Evolutionary conservation across 1,140 invertebrate species (phyloP).

Genomic region (Conopomorpha cramerella): DNA sequence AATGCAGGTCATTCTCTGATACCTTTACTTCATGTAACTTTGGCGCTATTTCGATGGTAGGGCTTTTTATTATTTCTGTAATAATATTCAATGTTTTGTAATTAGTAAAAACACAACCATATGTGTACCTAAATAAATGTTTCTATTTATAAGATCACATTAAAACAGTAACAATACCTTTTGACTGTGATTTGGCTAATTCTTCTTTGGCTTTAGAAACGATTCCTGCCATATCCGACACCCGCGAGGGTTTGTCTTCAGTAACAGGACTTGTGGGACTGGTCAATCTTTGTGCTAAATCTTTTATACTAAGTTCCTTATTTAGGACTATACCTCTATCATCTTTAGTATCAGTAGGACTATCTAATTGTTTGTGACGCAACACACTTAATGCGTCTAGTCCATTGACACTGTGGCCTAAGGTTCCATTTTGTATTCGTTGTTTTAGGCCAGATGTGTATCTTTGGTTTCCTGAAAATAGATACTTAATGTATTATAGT

Average conservation of each 20-base stretch:
- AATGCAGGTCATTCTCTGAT: conserved; percentile 91
- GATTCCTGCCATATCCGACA: conserved; percentile 85
- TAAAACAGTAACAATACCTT: no score
- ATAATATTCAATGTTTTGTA: no score
- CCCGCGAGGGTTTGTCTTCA: conserved; percentile 58
- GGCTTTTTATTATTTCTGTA: conserved; percentile 69
- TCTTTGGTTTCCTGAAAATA: conserved; percentile 58
- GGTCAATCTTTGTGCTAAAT: conserved; percentile 82
- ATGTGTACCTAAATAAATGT: no score
- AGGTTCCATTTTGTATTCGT: conserved; percentile 58
- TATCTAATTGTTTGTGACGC: conserved; percentile 28
- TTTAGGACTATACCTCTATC: conserved; percentile 66
- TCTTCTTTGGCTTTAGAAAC: conserved; percentile 94
- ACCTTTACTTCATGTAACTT: conserved; percentile 77
- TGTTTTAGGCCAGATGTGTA: conserved; percentile 63
- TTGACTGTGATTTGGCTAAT: conserved; percentile 80
- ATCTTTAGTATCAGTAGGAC: conserved; percentile 58
- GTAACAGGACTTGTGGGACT: conserved; percentile 56
- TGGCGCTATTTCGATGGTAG: conserved; percentile 64
- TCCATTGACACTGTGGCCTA: conserved; percentile 37
- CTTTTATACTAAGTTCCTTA: conserved; percentile 79
- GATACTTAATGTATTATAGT: no score
- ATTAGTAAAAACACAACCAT: no score
- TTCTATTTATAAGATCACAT: no score
- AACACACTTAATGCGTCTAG: conserved; percentile 27